Evolutionary conservation across 2,113 vertebrate species (phyloP).

Genomic region (Cyanistes caeruleus): DNA sequence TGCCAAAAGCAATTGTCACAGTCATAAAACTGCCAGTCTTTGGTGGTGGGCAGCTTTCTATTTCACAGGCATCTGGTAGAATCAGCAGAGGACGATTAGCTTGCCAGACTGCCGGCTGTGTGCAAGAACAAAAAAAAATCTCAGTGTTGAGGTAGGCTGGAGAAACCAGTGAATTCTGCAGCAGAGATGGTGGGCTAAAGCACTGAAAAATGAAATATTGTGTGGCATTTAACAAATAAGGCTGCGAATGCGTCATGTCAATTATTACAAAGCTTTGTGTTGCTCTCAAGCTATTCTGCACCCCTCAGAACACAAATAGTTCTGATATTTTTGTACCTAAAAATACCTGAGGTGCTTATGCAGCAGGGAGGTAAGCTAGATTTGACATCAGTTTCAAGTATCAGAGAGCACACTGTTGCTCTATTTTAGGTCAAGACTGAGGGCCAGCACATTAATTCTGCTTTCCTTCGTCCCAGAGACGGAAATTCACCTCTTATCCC

Average conservation of each 20-base stretch:
- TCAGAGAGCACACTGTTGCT: not conserved
- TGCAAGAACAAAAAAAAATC: not conserved
- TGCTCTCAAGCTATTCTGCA: not conserved
- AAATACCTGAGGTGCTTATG: not conserved
- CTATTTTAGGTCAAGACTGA: not conserved
- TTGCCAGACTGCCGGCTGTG: constrained; percentile 17
- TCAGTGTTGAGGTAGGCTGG: not conserved
- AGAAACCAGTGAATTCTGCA: not conserved
- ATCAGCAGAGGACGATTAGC: constrained; percentile 27
- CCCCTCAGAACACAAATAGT: not conserved
- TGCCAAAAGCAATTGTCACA: constrained; percentile 58
- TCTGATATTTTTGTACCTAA: constrained; percentile 4
- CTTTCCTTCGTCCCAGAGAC: not conserved
- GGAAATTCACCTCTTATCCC: not conserved
- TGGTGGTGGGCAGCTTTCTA: constrained; percentile 56
- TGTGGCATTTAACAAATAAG: constrained; percentile 4
- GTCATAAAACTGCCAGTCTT: constrained; percentile 49
- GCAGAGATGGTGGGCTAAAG: not conserved
- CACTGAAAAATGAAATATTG: not conserved
- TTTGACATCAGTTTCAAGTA: not conserved
- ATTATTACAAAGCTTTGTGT: not conserved
- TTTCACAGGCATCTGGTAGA: constrained; percentile 60
- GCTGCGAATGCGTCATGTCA: accelerated
- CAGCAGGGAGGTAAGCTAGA: not conserved
- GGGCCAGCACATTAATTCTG: not conserved